Conservation (phyloP, 2,113 vertebrate genomes). For the Platichthys stellatus region DNA sequence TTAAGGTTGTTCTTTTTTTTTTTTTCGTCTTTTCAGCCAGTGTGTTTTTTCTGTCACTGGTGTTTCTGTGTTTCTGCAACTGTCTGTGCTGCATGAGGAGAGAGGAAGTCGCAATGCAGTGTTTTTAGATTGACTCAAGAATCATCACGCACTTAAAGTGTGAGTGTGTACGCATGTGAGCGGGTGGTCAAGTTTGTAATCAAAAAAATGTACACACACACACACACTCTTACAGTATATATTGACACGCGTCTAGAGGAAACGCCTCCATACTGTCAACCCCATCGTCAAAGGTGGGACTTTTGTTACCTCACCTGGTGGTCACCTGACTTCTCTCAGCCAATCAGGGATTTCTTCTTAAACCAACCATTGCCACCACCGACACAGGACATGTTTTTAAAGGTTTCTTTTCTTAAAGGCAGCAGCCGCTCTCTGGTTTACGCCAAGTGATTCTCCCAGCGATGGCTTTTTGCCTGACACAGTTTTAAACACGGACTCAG, state of each 20-base stretch:
- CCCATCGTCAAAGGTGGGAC: slow-evolving; percentile 74
- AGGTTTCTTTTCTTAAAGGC: slow-evolving; percentile 67
- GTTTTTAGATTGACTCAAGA: slow-evolving; percentile 69
- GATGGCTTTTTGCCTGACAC: slow-evolving; percentile 54
- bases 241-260: slow-evolving; percentile 47
- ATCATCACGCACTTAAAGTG: slow-evolving; percentile 59
- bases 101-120: slow-evolving; percentile 62
- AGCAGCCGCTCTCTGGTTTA: slow-evolving; percentile 65
- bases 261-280: slow-evolving; percentile 75
- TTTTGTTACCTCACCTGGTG: slow-evolving; percentile 83
- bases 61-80: slow-evolving; percentile 67
- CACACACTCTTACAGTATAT: slow-evolving; percentile 27
- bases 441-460: slow-evolving; percentile 58
- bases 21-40: slow-evolving; percentile 56
- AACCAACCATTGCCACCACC: slow-evolving; percentile 76
- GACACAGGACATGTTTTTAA: slow-evolving; percentile 77
- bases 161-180: slow-evolving; percentile 64
- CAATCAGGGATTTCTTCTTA: slow-evolving; percentile 87
- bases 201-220: slow-evolving; percentile 59
- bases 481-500: slow-evolving; percentile 70
- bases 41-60: slow-evolving; percentile 70
- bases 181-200: slow-evolving; percentile 67
- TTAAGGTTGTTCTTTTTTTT: slow-evolving; percentile 29
- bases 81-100: slow-evolving; percentile 76
- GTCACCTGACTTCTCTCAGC: slow-evolving; percentile 86